A percentile compares a stretch with the other conserved stretches of the same genome.
phyloP scores from a whole-genome alignment of 2,888 invertebrate genomes.

The Diachrysia chrysitis region DNA sequence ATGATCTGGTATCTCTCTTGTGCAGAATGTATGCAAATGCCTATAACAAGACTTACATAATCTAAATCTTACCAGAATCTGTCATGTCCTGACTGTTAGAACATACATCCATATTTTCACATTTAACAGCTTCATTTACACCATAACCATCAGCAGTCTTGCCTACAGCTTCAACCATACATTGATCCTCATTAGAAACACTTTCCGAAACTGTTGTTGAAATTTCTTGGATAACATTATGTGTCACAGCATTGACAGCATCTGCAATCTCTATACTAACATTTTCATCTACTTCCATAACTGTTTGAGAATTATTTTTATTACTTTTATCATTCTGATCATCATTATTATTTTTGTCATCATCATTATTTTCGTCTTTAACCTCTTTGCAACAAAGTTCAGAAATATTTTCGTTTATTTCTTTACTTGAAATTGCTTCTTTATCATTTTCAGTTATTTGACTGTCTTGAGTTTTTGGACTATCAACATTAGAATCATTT shows the following conservation, averaged over 20 bases:
- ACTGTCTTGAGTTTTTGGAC: background rate
- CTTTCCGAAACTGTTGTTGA: background rate
- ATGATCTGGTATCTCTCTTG: background rate
- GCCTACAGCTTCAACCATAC: background rate
- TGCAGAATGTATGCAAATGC: no score
- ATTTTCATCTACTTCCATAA: slow-evolving; percentile 30
- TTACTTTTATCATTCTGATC: slow-evolving; percentile 6
- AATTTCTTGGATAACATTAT: slow-evolving; percentile 13
- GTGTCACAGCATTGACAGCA: background rate
- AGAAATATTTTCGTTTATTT: background rate
- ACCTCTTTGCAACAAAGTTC: background rate
- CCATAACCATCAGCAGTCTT: background rate
- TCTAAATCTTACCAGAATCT: slow-evolving; percentile 19
- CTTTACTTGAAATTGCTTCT: background rate
- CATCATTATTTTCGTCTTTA: background rate
- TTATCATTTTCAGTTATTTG: background rate
- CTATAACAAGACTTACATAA: no score
- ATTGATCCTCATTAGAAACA: background rate
- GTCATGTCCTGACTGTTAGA: slow-evolving; percentile 3
- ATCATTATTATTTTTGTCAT: background rate
- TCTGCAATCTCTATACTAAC: slow-evolving; percentile 12
- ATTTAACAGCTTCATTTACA: background rate
- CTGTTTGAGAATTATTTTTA: slow-evolving; percentile 21
- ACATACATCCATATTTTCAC: slow-evolving; percentile 21
- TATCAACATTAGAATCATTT: no score